Evolutionary conservation across 2,888 invertebrate species (phyloP).

Genomic region (Papilio elwesi): DNA sequence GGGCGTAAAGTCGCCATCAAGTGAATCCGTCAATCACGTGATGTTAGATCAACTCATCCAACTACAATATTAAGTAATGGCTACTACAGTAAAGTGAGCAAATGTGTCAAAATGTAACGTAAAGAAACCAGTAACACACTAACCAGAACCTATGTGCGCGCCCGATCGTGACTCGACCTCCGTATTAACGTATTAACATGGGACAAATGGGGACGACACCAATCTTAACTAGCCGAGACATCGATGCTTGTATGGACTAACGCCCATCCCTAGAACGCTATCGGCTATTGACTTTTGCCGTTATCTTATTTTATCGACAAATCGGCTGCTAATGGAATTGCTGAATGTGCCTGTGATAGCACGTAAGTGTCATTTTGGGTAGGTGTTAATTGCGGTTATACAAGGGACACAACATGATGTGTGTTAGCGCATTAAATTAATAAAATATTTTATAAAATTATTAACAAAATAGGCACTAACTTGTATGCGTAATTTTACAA

Average conservation of each 20-base stretch:
- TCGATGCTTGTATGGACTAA: conserved; percentile 46
- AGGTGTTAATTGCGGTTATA: conserved; percentile 9
- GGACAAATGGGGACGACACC: conserved; percentile 56
- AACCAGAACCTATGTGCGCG: conserved; percentile 45
- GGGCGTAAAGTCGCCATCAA: too few species aligned
- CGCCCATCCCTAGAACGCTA: conserved; percentile 43
- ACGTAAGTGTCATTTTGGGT: conserved; percentile 14
- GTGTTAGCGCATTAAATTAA: neutral
- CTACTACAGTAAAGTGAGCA: conserved; percentile 32
- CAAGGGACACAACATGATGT: neutral
- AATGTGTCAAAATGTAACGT: conserved; percentile 58
- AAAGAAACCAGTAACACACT: conserved; percentile 56
- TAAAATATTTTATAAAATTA: too few species aligned
- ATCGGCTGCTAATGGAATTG: conserved; percentile 41
- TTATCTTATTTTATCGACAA: conserved; percentile 48
- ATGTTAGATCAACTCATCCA: conserved; percentile 46
- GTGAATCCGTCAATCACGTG: too few species aligned
- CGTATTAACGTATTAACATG: conserved; percentile 66
- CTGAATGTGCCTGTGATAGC: conserved; percentile 31
- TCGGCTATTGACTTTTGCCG: conserved; percentile 48
- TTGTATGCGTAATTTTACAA: neutral
- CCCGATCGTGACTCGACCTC: conserved; percentile 54
- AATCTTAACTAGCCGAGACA: conserved; percentile 53
- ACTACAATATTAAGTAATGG: conserved; percentile 43
- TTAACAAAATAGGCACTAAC: neutral